A percentile compares a stretch with the other conserved stretches of the same genome.
phyloP scores from a whole-genome alignment of 2,113 vertebrate species.

The Neotoma lepida region DNA sequence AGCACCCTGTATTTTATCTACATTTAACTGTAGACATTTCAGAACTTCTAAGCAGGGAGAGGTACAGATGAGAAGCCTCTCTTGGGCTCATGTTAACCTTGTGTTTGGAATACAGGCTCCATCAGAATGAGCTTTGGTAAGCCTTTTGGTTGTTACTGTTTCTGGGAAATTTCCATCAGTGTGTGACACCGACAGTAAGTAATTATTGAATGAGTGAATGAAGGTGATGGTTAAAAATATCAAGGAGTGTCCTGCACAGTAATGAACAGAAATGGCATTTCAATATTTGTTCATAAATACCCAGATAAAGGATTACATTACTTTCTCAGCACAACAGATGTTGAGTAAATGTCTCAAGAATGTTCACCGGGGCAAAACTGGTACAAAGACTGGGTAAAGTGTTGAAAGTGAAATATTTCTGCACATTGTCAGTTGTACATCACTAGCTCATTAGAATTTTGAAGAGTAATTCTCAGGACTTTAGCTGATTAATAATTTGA shows the following conservation, averaged over 20 bases:
- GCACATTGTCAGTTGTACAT: neutral
- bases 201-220: neutral
- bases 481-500: slow-evolving; percentile 48
- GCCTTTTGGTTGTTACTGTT: neutral
- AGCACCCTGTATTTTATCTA: slow-evolving; percentile 11
- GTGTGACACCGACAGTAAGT: neutral
- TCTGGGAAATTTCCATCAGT: neutral
- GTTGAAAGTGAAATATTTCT: slow-evolving; percentile 40
- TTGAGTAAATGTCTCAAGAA: slow-evolving; percentile 11
- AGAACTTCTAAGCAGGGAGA: neutral
- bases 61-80: neutral
- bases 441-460: slow-evolving; percentile 27
- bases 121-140: neutral
- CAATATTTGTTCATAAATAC: slow-evolving; percentile 8
- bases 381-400: neutral
- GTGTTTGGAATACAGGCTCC: neutral
- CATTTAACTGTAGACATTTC: neutral
- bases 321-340: neutral
- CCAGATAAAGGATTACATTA: neutral
- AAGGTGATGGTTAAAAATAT: neutral
- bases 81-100: neutral
- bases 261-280: slow-evolving; percentile 4
- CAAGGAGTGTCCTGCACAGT: neutral
- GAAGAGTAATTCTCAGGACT: slow-evolving; percentile 40
- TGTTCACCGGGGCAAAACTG: neutral